Base-by-base conservation (phyloP, 2,797 vertebrate genomes). In the Thaleichthys pacificus region DNA sequence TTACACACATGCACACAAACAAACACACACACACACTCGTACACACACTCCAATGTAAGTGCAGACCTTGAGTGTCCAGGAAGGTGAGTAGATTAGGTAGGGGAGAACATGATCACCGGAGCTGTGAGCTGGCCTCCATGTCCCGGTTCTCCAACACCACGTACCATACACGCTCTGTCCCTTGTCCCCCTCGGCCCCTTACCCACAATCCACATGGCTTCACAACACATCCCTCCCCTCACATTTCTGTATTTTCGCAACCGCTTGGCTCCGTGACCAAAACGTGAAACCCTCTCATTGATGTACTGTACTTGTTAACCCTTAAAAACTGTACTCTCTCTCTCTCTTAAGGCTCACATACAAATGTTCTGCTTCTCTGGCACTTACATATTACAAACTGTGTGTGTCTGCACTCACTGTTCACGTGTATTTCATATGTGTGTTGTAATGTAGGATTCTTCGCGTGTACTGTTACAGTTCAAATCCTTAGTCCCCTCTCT, bases 121-220 rank as follows among this genome's bases (percentile, higher is more conserved):
- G 83, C 79, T 87, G 90, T 88, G 82, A 84, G 89, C 90, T 89
- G 91, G 90, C 84, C 88, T 88, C 82, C 83, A 74, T 82, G 77
- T 74, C 85, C 87, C 78, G 73, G 66, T 69, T 81, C 76, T 84
- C 74, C 7, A 28, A 42, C 30, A 69, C 28, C 32, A 68, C 70
- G 38, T 77, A 66, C 66, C 68, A 63, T n/a, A 17, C 51, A 17
- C 11, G 51, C 51, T 56, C 49, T 71, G 66, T 61, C 67, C 62
- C 42, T 3, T 14, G 42, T 12, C 42, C 9, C 42, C 9, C 42
- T 47, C 11, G 9, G 32, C 47, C 51, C 42, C 38, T 24, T 19
- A 24, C 3, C 42, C 9, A 60, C 3, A 60, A 47, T 8, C 85
- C 71, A 56, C 54, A 65, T 81, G 32, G 68, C 71, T 22, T 72